These are phyloP conservation scores for Corythornis madagascariensis DNA, from an alignment of 2,113 vertebrate genomes.

Conservation along the genomic window DNA sequence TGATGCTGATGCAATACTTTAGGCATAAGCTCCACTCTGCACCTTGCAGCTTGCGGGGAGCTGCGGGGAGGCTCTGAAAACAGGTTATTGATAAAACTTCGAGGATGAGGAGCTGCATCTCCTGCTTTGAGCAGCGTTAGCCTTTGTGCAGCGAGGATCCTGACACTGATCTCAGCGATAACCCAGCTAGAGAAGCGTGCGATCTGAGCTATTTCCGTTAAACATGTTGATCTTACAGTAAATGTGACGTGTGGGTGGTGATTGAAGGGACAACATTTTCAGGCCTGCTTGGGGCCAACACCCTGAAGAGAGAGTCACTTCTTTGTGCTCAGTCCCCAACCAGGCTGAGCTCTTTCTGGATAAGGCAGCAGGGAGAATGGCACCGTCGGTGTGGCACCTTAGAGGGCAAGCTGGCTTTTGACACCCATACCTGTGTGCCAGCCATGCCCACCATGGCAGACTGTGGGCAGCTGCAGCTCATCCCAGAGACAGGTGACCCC, in stretches of 20 bases:
- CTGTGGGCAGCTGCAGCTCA: neutral
- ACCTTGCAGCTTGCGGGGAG: neutral
- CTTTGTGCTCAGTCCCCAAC: neutral
- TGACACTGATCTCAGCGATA: constrained; percentile 19
- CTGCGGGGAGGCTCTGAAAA: neutral
- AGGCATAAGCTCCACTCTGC: neutral
- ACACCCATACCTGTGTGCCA: neutral
- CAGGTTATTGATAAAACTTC: constrained; percentile 20
- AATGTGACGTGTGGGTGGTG: constrained; percentile 58
- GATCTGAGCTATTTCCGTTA: constrained; percentile 33
- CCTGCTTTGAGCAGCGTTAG: neutral
- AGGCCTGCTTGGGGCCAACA: constrained; percentile 38
- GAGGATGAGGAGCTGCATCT: fast-evolving
- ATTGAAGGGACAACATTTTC: constrained; percentile 52
- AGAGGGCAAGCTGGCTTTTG: neutral
- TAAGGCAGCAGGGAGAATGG: neutral
- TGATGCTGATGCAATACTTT: neutral
- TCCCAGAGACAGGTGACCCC: neutral
- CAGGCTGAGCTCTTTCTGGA: neutral
- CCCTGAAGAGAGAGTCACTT: constrained; percentile 6
- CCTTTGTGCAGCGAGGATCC: constrained; percentile 56
- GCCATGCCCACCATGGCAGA: neutral
- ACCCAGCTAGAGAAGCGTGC: constrained; percentile 5
- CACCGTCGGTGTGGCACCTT: fast-evolving
- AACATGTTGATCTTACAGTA: constrained; percentile 25